Evolutionary conservation across 2,797 vertebrate species (phyloP).

Genomic region (Fratercula arctica): DNA sequence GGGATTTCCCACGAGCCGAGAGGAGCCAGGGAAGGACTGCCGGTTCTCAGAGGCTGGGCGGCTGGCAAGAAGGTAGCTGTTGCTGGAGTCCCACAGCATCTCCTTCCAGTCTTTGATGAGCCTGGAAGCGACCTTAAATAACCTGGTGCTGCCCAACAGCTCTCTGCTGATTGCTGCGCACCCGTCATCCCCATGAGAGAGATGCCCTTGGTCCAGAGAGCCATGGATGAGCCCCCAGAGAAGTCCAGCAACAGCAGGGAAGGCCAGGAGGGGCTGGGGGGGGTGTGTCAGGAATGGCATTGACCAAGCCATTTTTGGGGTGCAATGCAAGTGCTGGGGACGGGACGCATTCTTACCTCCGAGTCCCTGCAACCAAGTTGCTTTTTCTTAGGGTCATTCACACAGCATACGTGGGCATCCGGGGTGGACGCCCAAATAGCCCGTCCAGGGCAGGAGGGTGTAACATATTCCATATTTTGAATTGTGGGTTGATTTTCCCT

Average conservation of each 20-base stretch:
- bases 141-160: neutral
- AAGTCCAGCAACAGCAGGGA: neutral
- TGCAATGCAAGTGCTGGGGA: neutral
- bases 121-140: neutral
- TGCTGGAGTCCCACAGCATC: neutral
- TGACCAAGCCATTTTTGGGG: neutral
- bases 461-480: too few relatives aligned
- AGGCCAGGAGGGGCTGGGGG: neutral
- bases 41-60: neutral
- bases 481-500: too few relatives aligned
- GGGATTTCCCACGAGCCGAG: neutral
- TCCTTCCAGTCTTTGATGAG: neutral
- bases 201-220: neutral
- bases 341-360: neutral
- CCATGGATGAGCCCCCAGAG: neutral
- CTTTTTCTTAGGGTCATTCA: neutral
- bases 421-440: neutral
- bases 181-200: neutral
- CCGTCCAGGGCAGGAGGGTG: neutral
- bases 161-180: neutral
- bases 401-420: fast-evolving
- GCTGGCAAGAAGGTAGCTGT: neutral
- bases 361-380: too few relatives aligned
- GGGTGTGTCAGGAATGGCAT: neutral
- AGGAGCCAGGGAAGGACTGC: neutral